Percentiles rank a stretch among this genome's conserved stretches.
phyloP scores from a whole-genome alignment of 2,888 invertebrate species.

The Drosophila prolongata region DNA sequence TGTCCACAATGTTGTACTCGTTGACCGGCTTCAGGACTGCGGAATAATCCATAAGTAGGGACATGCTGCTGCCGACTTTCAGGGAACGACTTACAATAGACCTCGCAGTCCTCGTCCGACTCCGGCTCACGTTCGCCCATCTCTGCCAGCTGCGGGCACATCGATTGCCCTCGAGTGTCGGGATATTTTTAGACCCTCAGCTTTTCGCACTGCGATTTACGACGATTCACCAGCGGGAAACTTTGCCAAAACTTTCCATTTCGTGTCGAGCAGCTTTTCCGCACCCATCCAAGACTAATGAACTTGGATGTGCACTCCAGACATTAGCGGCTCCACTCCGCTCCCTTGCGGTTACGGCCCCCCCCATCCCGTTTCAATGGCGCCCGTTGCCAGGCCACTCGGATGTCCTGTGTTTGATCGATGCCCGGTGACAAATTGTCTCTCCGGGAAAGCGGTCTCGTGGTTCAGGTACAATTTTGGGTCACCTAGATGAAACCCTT shows the following conservation, averaged over 20 bases:
- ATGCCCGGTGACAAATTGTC: slow-evolving; percentile 72
- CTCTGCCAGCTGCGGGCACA: slow-evolving; percentile 56
- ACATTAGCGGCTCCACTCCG: slow-evolving; percentile 32
- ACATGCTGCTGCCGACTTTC: slow-evolving; percentile 40
- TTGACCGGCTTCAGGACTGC: slow-evolving; percentile 84
- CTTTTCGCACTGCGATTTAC: slow-evolving; percentile 56
- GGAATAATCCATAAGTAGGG: slow-evolving; percentile 63
- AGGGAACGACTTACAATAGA: slow-evolving; percentile 82
- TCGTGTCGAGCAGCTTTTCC: slow-evolving; percentile 52
- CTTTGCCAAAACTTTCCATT: slow-evolving; percentile 68
- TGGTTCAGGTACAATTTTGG: slow-evolving; percentile 5
- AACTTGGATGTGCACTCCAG: slow-evolving; percentile 56
- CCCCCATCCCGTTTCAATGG: slow-evolving; percentile 42
- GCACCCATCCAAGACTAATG: slow-evolving; percentile 69
- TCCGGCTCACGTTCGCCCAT: slow-evolving; percentile 82
- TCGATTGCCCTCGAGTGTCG: slow-evolving; percentile 41
- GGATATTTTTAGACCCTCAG: slow-evolving; percentile 29
- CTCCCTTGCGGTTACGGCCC: slow-evolving; percentile 57
- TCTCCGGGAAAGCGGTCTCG: slow-evolving; percentile 7
- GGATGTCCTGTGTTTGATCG: slow-evolving; percentile 59
- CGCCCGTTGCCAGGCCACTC: slow-evolving; percentile 63
- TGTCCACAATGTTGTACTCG: slow-evolving; percentile 86
- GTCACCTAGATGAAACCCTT: no score
- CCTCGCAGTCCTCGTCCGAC: slow-evolving; percentile 84
- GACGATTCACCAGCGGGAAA: slow-evolving; percentile 18